Conservation (phyloP, 2,888 invertebrate species). For the Caenorhabditis sp. region DNA sequence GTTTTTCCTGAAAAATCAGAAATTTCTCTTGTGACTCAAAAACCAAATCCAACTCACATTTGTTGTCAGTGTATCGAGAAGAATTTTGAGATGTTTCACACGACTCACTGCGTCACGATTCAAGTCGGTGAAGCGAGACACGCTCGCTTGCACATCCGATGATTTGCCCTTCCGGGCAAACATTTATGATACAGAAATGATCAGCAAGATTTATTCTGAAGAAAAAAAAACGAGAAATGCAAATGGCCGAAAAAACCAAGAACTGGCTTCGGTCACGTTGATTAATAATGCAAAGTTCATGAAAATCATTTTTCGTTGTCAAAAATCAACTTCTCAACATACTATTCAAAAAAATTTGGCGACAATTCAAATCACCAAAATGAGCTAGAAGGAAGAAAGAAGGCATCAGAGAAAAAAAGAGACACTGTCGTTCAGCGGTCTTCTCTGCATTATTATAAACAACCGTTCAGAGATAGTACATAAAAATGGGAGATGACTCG, state of each 20-base stretch:
- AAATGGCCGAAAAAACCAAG: too few species aligned
- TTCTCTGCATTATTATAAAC: neutral
- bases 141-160: conserved; percentile 59
- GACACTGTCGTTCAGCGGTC: neutral
- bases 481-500: neutral
- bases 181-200: conserved; percentile 9
- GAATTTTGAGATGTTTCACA: conserved; percentile 56
- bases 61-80: conserved; percentile 53
- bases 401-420: neutral
- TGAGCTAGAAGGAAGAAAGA: neutral
- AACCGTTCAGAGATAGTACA: neutral
- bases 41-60: conserved; percentile 33
- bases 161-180: conserved; percentile 63
- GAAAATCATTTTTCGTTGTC: too few species aligned
- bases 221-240: neutral
- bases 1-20: conserved; percentile 58
- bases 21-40: neutral
- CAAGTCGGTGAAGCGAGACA: conserved; percentile 62
- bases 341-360: too few species aligned
- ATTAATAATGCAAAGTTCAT: too few species aligned
- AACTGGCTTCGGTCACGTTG: too few species aligned
- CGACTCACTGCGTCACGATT: conserved; percentile 56
- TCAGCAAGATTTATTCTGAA: neutral
- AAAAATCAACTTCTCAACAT: neutral
- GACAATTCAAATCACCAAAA: neutral